phyloP scores from a whole-genome alignment of 2,797 vertebrate genomes.

The Liparis tanakae region DNA sequence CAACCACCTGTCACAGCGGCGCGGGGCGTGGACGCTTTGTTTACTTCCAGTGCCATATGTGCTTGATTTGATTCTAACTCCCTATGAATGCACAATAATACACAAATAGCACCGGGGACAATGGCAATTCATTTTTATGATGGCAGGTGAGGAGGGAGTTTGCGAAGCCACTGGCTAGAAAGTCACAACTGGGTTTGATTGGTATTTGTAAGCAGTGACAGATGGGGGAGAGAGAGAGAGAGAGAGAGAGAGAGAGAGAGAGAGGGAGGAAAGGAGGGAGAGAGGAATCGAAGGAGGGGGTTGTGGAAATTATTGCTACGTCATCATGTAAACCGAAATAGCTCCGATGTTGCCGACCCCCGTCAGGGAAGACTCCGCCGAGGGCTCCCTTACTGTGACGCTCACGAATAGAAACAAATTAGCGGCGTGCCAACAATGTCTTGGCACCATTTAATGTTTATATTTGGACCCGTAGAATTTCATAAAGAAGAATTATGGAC shows the following conservation, averaged over 20 bases:
- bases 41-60: not conserved
- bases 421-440: not conserved
- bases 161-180: conserved; percentile 43
- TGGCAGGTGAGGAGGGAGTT: conserved; percentile 40
- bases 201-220: conserved; percentile 78
- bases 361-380: conserved; percentile 56
- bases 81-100: not conserved
- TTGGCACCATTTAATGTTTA: not conserved
- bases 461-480: conserved; percentile 20
- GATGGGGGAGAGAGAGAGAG: conserved; percentile 55
- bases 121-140: not conserved
- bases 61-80: not conserved
- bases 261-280: conserved; percentile 24
- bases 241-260: conserved; percentile 50
- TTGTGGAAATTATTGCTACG: conserved; percentile 52
- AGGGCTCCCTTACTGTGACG: conserved; percentile 14
- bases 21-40: not conserved
- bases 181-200: conserved; percentile 56
- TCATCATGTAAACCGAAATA: conserved; percentile 74
- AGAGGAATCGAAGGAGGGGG: conserved; percentile 49
- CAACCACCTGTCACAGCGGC: conserved; percentile 8
- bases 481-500: not conserved
- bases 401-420: not conserved
- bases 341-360: conserved; percentile 76
- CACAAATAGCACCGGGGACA: not conserved